These are phyloP conservation scores for Batillaria attramentaria DNA, from an alignment of 1,140 invertebrate species.

Conservation along the genomic window DNA sequence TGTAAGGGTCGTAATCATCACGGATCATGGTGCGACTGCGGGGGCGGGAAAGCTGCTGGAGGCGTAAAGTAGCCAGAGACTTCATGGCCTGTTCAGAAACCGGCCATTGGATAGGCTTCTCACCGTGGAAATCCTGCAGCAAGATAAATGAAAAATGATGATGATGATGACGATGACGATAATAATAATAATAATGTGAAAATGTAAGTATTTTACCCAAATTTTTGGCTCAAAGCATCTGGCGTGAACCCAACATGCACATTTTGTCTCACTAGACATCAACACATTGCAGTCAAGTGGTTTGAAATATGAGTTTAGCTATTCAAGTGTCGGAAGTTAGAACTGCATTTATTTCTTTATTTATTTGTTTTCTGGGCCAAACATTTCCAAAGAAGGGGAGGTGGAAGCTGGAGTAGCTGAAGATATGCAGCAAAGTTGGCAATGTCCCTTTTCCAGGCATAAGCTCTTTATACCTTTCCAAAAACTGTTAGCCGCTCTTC, in stretches of 20 bases:
- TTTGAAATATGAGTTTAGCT: background rate
- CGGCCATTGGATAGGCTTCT: slow-evolving; percentile 55
- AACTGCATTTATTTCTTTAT: background rate
- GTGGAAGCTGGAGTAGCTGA: no score
- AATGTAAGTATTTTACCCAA: background rate
- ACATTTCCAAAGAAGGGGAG: no score
- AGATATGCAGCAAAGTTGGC: no score
- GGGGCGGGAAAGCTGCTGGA: slow-evolving; percentile 64
- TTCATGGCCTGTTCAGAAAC: slow-evolving; percentile 55
- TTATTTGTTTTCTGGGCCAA: no score
- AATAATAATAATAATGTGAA: background rate
- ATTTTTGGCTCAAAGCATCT: background rate
- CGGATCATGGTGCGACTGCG: slow-evolving; percentile 58
- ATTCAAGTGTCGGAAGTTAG: background rate
- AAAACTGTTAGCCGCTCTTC: no score
- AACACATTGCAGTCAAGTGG: no score
- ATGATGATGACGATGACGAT: background rate
- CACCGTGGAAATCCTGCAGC: slow-evolving; percentile 48
- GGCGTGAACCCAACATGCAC: background rate
- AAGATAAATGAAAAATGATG: background rate
- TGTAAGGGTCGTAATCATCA: slow-evolving; percentile 66
- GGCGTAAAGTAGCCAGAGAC: slow-evolving; percentile 56
- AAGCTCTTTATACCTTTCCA: no score
- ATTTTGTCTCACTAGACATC: background rate
- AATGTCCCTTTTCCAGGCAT: no score